Base-by-base conservation (phyloP, 37 sponge, comb jelly and placozoan genomes). In the Geodia barretti region DNA sequence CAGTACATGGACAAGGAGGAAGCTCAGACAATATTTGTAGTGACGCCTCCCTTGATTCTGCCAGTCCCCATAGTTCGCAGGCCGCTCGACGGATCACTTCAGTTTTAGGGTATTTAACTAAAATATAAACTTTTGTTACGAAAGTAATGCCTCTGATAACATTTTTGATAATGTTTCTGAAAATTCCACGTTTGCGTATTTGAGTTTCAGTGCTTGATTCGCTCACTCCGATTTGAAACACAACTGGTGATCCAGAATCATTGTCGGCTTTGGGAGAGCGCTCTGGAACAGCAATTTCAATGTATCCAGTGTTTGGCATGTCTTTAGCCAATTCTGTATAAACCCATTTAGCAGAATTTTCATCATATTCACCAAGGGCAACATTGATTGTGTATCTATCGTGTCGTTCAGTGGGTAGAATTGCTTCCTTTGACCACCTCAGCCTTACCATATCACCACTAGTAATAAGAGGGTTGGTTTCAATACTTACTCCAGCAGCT, bases 1-100 rank as follows among this genome's bases (percentile, higher is more conserved):
- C 73, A 34, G 60, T 71, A n/a, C 62, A 64, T 41, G 86, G 86
- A 63, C 86, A 85, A 25, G 79, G 73, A 39, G 59, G 74, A n/a
- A 83, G 66, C 35, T 58, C 67, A 20, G 26, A 9, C 38, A 85
- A 70, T 3, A 61, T n/a, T 33, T n/a, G n/a, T 54, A 41, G 68
- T 20, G 42, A 36, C 42, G 38, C n/a, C 25, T 29, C 65, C 19
- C 29, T 14, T 26, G 75, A 26, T 62, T 83, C 65, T 28, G 41
- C 1, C 40, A 3, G 0, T 32, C 67, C 17, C 70, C 21, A 40
- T 61, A 20, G 54, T 39, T 36, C 66, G 78, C 64, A 83, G 19
- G 64, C 26, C 32, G 39, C 62, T 21, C 63, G 62, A 11, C 24
- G 1, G 1, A 35, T 26, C 9, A 47, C 28, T 29, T 35, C 4